A percentile compares a stretch with the other conserved stretches of the same genome.
phyloP scores from a whole-genome alignment of 2,888 invertebrate species.

The Lomographa bimaculata region DNA sequence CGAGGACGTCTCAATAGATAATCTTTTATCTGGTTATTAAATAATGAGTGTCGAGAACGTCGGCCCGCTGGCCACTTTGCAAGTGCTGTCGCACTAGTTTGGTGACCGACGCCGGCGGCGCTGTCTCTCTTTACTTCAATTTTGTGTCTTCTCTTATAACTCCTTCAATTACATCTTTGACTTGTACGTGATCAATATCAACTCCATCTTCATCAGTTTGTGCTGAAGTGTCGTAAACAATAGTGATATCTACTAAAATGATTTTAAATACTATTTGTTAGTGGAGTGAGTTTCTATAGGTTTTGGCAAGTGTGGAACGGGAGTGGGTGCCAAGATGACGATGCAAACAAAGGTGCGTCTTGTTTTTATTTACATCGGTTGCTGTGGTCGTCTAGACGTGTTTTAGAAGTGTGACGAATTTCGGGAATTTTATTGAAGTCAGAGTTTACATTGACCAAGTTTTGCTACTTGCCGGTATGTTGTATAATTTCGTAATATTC shows the following conservation, averaged over 20 bases:
- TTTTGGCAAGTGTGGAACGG: slow-evolving; percentile 34
- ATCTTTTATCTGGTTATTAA: slow-evolving; percentile 80
- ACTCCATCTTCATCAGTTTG: not conserved
- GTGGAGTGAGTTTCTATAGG: slow-evolving; percentile 17
- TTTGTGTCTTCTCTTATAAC: too few species aligned
- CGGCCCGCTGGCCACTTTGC: slow-evolving; percentile 49
- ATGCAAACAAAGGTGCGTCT: slow-evolving; percentile 48
- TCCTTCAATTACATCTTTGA: too few species aligned
- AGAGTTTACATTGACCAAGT: too few species aligned
- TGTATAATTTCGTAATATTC: too few species aligned
- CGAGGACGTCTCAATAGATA: slow-evolving; percentile 75
- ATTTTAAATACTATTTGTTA: slow-evolving; percentile 14
- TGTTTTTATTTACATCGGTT: slow-evolving; percentile 52
- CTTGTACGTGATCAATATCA: not conserved
- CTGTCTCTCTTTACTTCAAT: slow-evolving; percentile 6
- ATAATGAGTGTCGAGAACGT: slow-evolving; percentile 62
- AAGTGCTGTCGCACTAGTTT: slow-evolving; percentile 45
- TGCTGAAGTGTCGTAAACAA: slow-evolving; percentile 1
- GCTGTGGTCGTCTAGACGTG: slow-evolving; percentile 20
- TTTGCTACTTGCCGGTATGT: too few species aligned
- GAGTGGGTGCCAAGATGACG: slow-evolving; percentile 65
- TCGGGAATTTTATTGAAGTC: too few species aligned
- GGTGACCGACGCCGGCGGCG: slow-evolving; percentile 39
- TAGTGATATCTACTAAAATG: slow-evolving; percentile 24
- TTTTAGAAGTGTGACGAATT: slow-evolving; percentile 1